Evolutionary conservation across 2,888 invertebrate genomes (phyloP).

Genomic region (Sialis fuliginosa): DNA sequence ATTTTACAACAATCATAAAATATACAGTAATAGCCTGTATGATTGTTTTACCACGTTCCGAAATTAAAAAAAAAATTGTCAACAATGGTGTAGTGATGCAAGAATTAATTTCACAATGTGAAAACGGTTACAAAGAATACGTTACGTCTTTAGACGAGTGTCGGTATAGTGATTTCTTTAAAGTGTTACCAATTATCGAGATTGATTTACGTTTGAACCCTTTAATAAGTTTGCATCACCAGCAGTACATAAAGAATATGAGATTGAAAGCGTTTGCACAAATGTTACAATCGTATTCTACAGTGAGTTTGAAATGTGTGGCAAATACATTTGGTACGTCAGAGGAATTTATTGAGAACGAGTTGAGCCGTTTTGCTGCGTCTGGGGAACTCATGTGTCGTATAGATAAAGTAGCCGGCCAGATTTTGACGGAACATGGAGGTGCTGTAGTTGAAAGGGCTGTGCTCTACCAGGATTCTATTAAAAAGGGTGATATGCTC

Average conservation of each 20-base stretch:
- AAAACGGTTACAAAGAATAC: constrained; percentile 38
- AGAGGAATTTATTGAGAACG: constrained; percentile 44
- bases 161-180: constrained; percentile 49
- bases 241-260: constrained; percentile 53
- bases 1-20: constrained; percentile 35
- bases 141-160: constrained; percentile 43
- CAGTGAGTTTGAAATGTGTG: constrained; percentile 48
- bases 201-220: constrained; percentile 39
- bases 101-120: constrained; percentile 51
- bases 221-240: constrained; percentile 43
- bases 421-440: constrained; percentile 44
- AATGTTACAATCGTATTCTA: constrained; percentile 49
- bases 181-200: constrained; percentile 24
- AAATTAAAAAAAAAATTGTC: constrained; percentile 22
- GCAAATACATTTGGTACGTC: constrained; percentile 51
- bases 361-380: constrained; percentile 35
- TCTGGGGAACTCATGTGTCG: constrained; percentile 49
- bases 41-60: constrained; percentile 22
- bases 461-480: constrained; percentile 40
- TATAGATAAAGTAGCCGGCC: constrained; percentile 46
- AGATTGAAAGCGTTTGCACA: constrained; percentile 51
- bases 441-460: constrained; percentile 15
- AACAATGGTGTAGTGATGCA: constrained; percentile 54
- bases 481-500: constrained; percentile 53
- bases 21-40: constrained; percentile 25